phyloP scores from a whole-genome alignment of 2,888 invertebrate genomes.

The Sphecodes monilicornis region DNA sequence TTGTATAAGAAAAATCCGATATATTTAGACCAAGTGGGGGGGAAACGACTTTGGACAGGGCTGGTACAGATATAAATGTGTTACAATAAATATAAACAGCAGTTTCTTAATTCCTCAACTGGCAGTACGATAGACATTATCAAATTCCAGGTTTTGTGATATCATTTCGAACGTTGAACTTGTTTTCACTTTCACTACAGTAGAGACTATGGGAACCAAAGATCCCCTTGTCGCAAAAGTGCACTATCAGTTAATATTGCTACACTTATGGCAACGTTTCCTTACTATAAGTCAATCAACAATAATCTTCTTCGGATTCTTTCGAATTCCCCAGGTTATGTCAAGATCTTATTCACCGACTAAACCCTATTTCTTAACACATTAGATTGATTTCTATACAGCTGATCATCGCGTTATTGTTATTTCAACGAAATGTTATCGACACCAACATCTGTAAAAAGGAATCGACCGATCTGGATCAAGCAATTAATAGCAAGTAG shows the following conservation, averaged over 20 bases:
- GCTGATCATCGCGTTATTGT: background rate
- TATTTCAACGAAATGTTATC: background rate
- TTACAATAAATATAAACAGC: conserved; percentile 8
- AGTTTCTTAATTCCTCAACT: conserved; percentile 15
- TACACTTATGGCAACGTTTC: conserved; percentile 6
- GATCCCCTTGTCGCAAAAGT: background rate
- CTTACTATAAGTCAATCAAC: background rate
- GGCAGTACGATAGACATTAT: background rate
- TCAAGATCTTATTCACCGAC: background rate
- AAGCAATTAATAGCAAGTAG: background rate
- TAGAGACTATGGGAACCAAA: background rate
- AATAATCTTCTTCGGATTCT: background rate
- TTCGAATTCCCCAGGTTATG: conserved; percentile 1
- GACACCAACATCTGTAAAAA: background rate
- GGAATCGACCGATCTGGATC: background rate
- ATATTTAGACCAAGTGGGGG: background rate
- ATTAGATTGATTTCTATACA: background rate
- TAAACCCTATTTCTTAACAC: background rate
- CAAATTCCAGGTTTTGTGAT: background rate
- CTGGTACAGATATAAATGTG: conserved; percentile 8
- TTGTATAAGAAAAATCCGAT: background rate
- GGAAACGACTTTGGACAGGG: conserved; percentile 4
- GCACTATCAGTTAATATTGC: conserved; percentile 12
- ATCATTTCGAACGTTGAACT: background rate
- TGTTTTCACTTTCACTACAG: background rate